These are phyloP conservation scores for Drosophila rubida DNA, from an alignment of 2,888 invertebrate genomes.

Conservation along the genomic window DNA sequence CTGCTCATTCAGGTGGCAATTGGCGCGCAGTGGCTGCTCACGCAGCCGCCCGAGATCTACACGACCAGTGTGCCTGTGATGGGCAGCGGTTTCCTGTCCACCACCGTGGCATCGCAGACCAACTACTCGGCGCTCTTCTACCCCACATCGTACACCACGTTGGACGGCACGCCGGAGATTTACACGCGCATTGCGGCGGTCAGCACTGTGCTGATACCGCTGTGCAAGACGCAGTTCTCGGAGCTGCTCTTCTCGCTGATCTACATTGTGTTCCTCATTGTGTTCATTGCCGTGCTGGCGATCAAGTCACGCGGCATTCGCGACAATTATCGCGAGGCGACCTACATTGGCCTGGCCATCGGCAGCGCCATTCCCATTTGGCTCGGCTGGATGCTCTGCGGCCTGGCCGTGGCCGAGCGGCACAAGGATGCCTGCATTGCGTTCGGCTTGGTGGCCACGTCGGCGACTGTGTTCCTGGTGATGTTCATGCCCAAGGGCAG, in stretches of 20 bases:
- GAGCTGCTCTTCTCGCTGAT: slow-evolving; percentile 92
- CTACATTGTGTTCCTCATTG: slow-evolving; percentile 93
- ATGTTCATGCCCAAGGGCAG: slow-evolving; percentile 98
- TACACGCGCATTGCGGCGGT: slow-evolving; percentile 81
- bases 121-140: slow-evolving; percentile 77
- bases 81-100: slow-evolving; percentile 71
- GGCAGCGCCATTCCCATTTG: slow-evolving; percentile 95
- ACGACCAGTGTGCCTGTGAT: slow-evolving; percentile 84
- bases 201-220: slow-evolving; percentile 83
- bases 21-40: slow-evolving; percentile 93
- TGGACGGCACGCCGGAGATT: slow-evolving; percentile 74
- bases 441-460: slow-evolving; percentile 94
- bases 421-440: slow-evolving; percentile 95
- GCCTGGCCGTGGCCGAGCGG: slow-evolving; percentile 91
- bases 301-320: slow-evolving; percentile 94
- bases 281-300: slow-evolving; percentile 93
- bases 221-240: slow-evolving; percentile 89
- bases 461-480: slow-evolving; percentile 93
- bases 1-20: slow-evolving; percentile 95
- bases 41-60: slow-evolving; percentile 89
- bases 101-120: slow-evolving; percentile 75
- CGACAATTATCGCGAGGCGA: slow-evolving; percentile 96
- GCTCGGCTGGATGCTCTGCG: slow-evolving; percentile 93
- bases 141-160: slow-evolving; percentile 67
- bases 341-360: slow-evolving; percentile 95